Base-by-base conservation (phyloP, 2,888 invertebrate species). In the Emmelina monodactyla region DNA sequence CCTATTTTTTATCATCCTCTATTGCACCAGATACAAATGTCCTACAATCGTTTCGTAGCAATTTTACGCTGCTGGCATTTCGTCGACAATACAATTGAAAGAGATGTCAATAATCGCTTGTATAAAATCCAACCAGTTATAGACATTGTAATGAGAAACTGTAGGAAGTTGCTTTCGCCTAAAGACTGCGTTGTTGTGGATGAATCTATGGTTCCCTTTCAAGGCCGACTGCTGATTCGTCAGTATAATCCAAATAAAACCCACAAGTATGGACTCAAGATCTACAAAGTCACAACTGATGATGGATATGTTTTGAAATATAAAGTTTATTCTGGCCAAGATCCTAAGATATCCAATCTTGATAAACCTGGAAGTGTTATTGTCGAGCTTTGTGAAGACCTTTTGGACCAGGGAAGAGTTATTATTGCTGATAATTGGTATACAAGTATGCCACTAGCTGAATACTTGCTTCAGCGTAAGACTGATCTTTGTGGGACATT, bases 181-280 rank as follows among this genome's bases (percentile, higher is more conserved):
- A 33, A 28, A 22, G 40, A 38, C 16, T 32, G 34, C 34, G 29
- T 41, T 19, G 38, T 43, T 15, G 32, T 41, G 36, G 41, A 43
- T 19, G 45, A 46, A 30, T 42, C 42, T 13, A 45, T 47, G 37
- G 33, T 45, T 15, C 42, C 37, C 3, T 44, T 44, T 32, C 33
- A 34, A 36, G 39, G 37, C 15, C 28, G 40, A 16, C 28, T 40
- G 31, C 31, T 19, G 12, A 33, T 41, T 12, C 37, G 36, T 22
- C 40, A 45, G 30, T 42, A 41, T 30, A 43, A 42, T 28, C 42
- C 45, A 35, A 34, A 33, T 29, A 46, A 45, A 36, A 32, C 42
- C 16, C 39, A 43, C 28, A 45, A 45, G 19, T 42, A 39, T 28
- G 42, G 40, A 14, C 33, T 42, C 14, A 40, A 41, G 38, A 43